A percentile compares a stretch with the other conserved stretches of the same genome.
Evolutionary conservation across 2,797 vertebrate species (phyloP).

Genomic region (Helicolenus hilgendorfi): DNA sequence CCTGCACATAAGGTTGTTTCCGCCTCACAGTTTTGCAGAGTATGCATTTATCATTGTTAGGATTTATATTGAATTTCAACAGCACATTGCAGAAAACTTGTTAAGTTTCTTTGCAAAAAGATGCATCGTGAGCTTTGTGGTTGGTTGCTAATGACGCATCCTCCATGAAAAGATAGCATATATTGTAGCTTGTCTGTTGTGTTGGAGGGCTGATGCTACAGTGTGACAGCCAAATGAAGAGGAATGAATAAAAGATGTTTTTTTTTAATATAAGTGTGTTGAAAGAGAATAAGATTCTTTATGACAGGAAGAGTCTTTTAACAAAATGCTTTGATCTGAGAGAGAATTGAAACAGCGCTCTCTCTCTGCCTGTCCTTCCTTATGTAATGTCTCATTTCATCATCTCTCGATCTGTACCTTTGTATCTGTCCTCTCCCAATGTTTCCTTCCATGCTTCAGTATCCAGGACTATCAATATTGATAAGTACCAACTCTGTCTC

Average conservation of each 20-base stretch:
- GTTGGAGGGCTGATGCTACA: constrained; percentile 25
- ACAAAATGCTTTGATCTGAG: constrained; percentile 74
- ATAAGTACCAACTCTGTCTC: not conserved
- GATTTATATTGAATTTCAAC: constrained; percentile 14
- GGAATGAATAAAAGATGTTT: constrained; percentile 5
- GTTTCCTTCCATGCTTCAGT: constrained; percentile 36
- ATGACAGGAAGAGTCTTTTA: constrained; percentile 59
- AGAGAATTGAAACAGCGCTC: constrained; percentile 15
- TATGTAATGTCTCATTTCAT: constrained; percentile 53
- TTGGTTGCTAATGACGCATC: constrained; percentile 3
- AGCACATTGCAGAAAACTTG: not conserved
- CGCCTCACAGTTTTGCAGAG: not conserved
- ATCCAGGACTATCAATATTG: constrained; percentile 18
- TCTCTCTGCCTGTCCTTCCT: constrained; percentile 18
- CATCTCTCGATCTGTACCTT: constrained; percentile 27
- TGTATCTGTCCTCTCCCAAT: constrained; percentile 6
- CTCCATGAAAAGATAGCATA: not conserved
- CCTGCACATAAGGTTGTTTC: not conserved
- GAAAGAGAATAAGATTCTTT: constrained; percentile 46
- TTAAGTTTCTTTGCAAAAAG: not conserved
- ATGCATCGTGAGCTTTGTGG: not conserved
- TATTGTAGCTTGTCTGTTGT: constrained; percentile 19
- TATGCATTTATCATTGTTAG: constrained; percentile 20
- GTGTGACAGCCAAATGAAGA: constrained; percentile 24
- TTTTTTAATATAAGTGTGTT: constrained; percentile 39